A percentile compares a stretch with the other conserved stretches of the same genome.
Evolutionary conservation across 2,888 invertebrate genomes (phyloP).

Genomic region (Perdita meconis): DNA sequence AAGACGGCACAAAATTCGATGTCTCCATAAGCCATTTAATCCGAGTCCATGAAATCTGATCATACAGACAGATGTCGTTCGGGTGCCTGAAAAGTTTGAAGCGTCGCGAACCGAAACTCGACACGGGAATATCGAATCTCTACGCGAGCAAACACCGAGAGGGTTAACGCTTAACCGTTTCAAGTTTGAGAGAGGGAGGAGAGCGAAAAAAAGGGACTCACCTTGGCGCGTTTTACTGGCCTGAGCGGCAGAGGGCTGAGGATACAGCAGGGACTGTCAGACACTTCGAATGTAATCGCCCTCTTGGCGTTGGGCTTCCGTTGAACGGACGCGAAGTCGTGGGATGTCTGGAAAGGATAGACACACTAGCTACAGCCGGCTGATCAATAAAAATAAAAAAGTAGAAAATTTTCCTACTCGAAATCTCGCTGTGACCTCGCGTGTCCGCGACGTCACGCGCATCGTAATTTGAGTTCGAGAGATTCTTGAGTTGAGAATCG

Average conservation of each 20-base stretch:
- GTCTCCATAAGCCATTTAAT: neutral
- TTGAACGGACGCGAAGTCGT: slow-evolving; percentile 82
- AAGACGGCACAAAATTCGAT: too few relatives aligned
- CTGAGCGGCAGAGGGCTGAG: slow-evolving; percentile 78
- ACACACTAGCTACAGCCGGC: slow-evolving; percentile 85
- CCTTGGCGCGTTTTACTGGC: slow-evolving; percentile 81
- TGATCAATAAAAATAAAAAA: slow-evolving; percentile 73
- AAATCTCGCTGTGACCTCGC: neutral
- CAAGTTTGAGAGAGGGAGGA: neutral
- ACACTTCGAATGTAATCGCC: slow-evolving; percentile 82
- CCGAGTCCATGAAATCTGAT: slow-evolving; percentile 25
- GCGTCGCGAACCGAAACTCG: slow-evolving; percentile 20
- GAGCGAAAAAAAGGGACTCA: slow-evolving; percentile 68
- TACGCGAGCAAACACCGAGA: neutral
- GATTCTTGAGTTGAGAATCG: slow-evolving; percentile 15
- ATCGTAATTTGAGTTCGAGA: too few relatives aligned
- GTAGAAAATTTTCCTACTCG: slow-evolving; percentile 65
- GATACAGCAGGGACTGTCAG: slow-evolving; percentile 80
- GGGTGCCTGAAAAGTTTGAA: slow-evolving; percentile 7
- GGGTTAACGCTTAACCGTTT: neutral
- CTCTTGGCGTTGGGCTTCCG: slow-evolving; percentile 83
- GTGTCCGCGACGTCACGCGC: too few relatives aligned
- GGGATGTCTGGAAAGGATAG: slow-evolving; percentile 84
- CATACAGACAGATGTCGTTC: slow-evolving; percentile 26
- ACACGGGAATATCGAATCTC: slow-evolving; percentile 34